Evolutionary conservation across 2,113 vertebrate species (phyloP).

Genomic region (Podocnemis expansa): DNA sequence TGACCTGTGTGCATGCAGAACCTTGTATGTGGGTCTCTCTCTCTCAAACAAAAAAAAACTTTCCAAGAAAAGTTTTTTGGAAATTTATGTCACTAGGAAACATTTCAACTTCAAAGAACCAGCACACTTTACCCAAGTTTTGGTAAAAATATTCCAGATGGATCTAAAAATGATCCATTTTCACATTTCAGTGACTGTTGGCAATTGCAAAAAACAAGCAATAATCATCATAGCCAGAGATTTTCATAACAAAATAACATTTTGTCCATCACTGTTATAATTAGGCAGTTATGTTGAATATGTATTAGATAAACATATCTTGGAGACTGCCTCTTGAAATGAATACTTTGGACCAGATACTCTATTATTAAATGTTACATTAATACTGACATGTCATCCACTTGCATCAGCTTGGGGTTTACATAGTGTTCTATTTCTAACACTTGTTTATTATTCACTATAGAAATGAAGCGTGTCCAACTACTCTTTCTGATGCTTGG

Average conservation of each 20-base stretch:
- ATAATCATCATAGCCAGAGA: background rate
- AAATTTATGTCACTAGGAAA: background rate
- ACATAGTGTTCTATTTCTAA: rapidly evolving
- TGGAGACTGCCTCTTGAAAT: background rate
- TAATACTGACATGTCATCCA: background rate
- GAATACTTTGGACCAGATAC: background rate
- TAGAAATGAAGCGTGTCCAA: rapidly evolving
- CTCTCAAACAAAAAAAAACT: no score
- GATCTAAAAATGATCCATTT: background rate
- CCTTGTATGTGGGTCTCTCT: background rate
- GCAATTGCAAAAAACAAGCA: background rate
- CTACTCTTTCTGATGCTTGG: background rate
- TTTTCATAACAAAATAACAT: background rate
- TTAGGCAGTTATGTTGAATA: background rate
- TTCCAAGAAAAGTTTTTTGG: background rate
- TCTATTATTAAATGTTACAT: background rate
- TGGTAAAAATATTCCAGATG: background rate
- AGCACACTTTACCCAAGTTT: background rate
- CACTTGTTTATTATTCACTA: rapidly evolving
- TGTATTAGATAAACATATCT: background rate
- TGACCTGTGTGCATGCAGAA: no score
- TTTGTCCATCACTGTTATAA: background rate
- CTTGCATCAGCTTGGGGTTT: background rate
- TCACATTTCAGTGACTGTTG: background rate
- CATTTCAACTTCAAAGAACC: background rate